Evolutionary conservation across 1,140 invertebrate species (phyloP), one percentile per base, ranked within the genome.

Genomic region (Drosophila littoralis): DNA sequence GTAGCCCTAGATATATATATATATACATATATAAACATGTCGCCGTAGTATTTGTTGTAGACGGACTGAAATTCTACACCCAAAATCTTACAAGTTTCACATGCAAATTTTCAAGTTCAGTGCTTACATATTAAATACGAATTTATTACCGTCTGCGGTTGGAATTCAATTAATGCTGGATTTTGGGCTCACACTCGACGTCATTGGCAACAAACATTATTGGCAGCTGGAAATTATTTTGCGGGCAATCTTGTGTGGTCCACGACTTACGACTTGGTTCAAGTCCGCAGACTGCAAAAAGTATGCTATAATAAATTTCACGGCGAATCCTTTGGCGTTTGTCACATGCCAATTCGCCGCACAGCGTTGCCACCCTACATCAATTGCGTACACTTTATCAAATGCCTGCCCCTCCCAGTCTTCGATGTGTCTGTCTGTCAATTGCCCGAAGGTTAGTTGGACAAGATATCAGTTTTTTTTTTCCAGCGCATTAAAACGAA

Each of bases 91-190:
- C 78, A 89, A 79, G 76, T 77, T 75, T 71, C 42, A 66, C 83
- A 88, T 88, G 83, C 83, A 88, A 88, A 88, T 89, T 83, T 59
- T 54, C 54, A 38, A 59, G 63, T 86, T 63, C 52, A 38, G 15
- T 59, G 64, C 45, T 67, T 40, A 40, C 54, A 66, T 48, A 65
- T 55, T 35, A 12, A 40, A 35, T 28, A 8, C 22, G 15, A 52
- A 17, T 54, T 68, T 73, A 68, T 68, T 52, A 7, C 43, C 51
- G 63, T n/a, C 43, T 38, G 43, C 22, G 17, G 35, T 28, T 45
- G 51, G 48, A 52, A 42, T 59, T 52, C 36, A 43, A 43, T 45
- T 45, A 38, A 46, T 9, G 15, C 6, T 22, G 0, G 6, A 13
- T 8, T 43, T 48, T 38, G 45, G 33, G 63, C 52, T 66, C 61